phyloP scores from a whole-genome alignment of 2,888 invertebrate species.

The Altica lythri region DNA sequence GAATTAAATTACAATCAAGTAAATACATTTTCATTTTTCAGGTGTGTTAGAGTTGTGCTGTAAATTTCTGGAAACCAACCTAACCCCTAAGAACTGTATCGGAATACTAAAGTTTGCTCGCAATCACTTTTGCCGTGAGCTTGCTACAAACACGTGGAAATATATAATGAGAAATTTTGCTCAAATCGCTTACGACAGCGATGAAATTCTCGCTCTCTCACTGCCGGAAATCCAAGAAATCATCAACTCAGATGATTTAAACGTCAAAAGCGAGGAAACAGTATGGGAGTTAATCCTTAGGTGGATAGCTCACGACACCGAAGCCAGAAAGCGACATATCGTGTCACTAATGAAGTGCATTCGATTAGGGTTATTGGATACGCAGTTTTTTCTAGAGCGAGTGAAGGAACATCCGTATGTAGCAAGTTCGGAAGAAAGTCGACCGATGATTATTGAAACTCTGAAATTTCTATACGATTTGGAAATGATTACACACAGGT shows the following conservation, averaged over 20 bases:
- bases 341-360: conserved; percentile 80
- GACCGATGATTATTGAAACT: conserved; percentile 88
- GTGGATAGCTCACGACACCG: conserved; percentile 84
- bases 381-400: conserved; percentile 87
- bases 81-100: conserved; percentile 80
- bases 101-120: conserved; percentile 84
- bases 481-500: conserved; percentile 77
- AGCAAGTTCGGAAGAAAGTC: conserved; percentile 78
- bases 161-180: conserved; percentile 73
- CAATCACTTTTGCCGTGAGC: conserved; percentile 73
- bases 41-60: conserved; percentile 82
- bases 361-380: conserved; percentile 81
- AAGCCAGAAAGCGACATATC: conserved; percentile 73
- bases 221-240: conserved; percentile 76
- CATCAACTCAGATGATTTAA: conserved; percentile 81
- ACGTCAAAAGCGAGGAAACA: conserved; percentile 84
- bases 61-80: conserved; percentile 69
- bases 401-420: conserved; percentile 90
- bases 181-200: conserved; percentile 72
- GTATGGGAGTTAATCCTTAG: conserved; percentile 85
- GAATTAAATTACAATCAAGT: too few relatives aligned
- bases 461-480: conserved; percentile 89
- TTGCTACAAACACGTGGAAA: conserved; percentile 66
- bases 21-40: too few relatives aligned
- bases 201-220: conserved; percentile 73